Evolutionary conservation across 2,888 invertebrate genomes (phyloP).

Genomic region (Orchestes rusci): DNA sequence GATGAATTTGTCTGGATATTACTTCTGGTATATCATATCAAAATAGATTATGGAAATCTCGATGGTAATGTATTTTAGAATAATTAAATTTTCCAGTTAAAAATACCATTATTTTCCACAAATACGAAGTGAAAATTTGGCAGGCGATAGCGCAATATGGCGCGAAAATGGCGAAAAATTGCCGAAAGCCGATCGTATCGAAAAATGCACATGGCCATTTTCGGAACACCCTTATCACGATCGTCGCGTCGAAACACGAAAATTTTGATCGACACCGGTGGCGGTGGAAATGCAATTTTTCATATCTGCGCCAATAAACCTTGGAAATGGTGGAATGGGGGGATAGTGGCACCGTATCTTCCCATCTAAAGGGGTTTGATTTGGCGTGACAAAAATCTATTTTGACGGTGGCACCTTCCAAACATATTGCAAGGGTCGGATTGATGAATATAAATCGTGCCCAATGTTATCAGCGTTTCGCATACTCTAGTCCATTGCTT

Average conservation of each 20-base stretch:
- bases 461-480: too few species aligned
- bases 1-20: too few species aligned
- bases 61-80: too few species aligned
- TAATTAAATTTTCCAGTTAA: too few species aligned
- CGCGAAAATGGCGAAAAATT: slow-evolving; percentile 22
- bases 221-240: slow-evolving; percentile 9
- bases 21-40: too few species aligned
- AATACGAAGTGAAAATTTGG: slow-evolving; percentile 25
- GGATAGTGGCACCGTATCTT: neutral
- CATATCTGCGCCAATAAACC: neutral
- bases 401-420: too few species aligned
- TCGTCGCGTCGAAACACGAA: neutral
- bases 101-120: too few species aligned
- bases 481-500: too few species aligned
- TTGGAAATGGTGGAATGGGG: neutral
- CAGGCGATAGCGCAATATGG: slow-evolving; percentile 22
- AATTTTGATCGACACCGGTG: neutral
- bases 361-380: neutral
- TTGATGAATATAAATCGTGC: too few species aligned
- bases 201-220: slow-evolving; percentile 18
- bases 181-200: slow-evolving; percentile 18
- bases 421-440: too few species aligned
- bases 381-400: too few species aligned
- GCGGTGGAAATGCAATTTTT: slow-evolving; percentile 3
- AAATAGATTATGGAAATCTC: too few species aligned